Conservation (phyloP, 2,888 invertebrate species). For the Augiades crinisus region DNA sequence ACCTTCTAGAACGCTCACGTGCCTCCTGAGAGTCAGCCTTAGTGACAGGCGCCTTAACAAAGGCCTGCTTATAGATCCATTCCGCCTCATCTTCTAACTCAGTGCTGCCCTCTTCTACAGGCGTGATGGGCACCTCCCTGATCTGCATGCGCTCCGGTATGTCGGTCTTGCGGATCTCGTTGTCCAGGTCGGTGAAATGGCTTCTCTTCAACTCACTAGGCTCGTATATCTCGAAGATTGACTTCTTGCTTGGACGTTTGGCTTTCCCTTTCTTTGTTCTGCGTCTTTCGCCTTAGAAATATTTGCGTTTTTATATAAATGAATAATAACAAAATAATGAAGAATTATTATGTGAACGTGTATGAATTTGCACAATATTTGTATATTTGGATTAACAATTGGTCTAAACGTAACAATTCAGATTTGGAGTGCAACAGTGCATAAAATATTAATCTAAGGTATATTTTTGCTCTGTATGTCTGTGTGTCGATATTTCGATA, state of each 20-base stretch:
- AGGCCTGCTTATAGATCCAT: conserved; percentile 98
- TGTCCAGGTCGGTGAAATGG: conserved; percentile 96
- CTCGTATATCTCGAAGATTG: conserved; percentile 97
- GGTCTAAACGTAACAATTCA: no score
- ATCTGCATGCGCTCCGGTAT: conserved; percentile 96
- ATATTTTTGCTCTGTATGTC: no score
- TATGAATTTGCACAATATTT: no score
- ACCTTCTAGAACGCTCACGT: conserved; percentile 66
- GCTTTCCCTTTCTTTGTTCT: conserved; percentile 88
- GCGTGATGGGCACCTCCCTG: conserved; percentile 91
- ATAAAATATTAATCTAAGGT: no score
- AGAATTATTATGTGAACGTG: no score
- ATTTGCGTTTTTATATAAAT: no score
- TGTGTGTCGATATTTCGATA: no score
- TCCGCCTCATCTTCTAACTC: conserved; percentile 97
- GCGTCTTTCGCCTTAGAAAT: conserved; percentile 65
- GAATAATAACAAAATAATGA: no score
- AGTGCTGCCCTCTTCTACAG: conserved; percentile 90
- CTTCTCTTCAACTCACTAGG: conserved; percentile 98
- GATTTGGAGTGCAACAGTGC: no score
- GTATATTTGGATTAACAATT: no score
- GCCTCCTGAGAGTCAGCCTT: conserved; percentile 84
- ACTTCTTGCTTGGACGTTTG: conserved; percentile 90
- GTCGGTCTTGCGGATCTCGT: conserved; percentile 93
- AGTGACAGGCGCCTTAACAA: conserved; percentile 91